These are phyloP conservation scores for Gryllus longicercus DNA, from an alignment of 2,888 invertebrate species.

Conservation along the genomic window DNA sequence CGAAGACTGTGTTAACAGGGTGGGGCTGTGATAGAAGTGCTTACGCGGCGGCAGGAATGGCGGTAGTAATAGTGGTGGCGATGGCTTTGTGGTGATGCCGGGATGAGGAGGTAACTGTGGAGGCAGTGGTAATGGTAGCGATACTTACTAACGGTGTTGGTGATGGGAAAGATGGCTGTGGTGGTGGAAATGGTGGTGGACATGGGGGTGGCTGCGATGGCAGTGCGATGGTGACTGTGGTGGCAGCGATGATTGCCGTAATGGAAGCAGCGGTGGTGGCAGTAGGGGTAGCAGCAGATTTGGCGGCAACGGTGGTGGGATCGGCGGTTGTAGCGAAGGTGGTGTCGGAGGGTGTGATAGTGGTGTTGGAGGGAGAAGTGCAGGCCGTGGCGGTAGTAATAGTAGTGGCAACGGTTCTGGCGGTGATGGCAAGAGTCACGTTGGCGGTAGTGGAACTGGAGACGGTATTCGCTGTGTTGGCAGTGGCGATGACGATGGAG, in stretches of 20 bases:
- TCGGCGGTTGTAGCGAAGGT: not conserved
- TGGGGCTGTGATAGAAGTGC: too few species aligned
- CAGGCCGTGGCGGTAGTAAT: not conserved
- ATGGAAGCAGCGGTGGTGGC: too few species aligned
- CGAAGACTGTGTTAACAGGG: too few species aligned
- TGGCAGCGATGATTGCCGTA: too few species aligned
- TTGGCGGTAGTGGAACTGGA: not conserved
- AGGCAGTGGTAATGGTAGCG: too few species aligned
- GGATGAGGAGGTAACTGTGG: too few species aligned
- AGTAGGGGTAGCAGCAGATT: not conserved
- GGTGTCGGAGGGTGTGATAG: not conserved
- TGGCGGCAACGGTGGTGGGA: not conserved
- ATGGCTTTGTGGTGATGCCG: too few species aligned
- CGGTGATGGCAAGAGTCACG: not conserved
- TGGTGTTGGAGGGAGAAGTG: not conserved
- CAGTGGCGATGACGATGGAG: not conserved
- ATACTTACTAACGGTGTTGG: too few species aligned
- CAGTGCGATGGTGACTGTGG: not conserved
- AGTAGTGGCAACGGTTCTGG: constrained; percentile 18
- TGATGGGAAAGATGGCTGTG: too few species aligned
- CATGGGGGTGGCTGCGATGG: too few species aligned
- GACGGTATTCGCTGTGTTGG: not conserved
- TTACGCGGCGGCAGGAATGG: too few species aligned
- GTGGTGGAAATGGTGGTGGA: not conserved
- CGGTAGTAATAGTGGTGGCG: too few species aligned